Conservation (phyloP, 1,140 invertebrate genomes). For the Drosophila hydei region DNA sequence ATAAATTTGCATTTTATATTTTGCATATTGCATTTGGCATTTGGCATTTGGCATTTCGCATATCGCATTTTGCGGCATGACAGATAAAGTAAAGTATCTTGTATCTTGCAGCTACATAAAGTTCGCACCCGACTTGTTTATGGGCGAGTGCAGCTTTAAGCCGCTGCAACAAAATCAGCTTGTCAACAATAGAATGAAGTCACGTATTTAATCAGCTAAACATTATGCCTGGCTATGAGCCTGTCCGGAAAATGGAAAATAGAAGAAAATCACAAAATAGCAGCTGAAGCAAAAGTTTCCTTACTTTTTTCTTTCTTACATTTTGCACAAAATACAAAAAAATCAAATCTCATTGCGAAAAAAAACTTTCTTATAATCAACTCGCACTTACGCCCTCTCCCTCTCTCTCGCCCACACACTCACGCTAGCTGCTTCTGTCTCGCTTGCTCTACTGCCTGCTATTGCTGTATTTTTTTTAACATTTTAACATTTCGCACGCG, state of each 20-base stretch:
- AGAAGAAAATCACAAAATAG: not conserved
- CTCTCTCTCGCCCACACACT: not conserved
- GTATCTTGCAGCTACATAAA: slow-evolving; percentile 7
- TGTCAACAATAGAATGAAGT: slow-evolving; percentile 75
- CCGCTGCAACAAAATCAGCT: slow-evolving; percentile 49
- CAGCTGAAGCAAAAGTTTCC: not conserved
- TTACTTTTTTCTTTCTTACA: slow-evolving; percentile 13
- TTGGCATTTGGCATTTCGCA: slow-evolving; percentile 19
- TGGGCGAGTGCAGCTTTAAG: slow-evolving; percentile 34
- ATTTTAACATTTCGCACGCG: slow-evolving; percentile 68
- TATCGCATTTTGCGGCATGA: slow-evolving; percentile 21
- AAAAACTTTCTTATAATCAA: slow-evolving; percentile 47
- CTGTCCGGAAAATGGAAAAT: not conserved
- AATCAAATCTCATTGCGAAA: slow-evolving; percentile 74
- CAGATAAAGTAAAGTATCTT: slow-evolving; percentile 42
- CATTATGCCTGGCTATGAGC: slow-evolving; percentile 43
- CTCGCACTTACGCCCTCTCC: not conserved
- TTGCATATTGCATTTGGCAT: slow-evolving; percentile 11
- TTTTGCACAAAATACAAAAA: slow-evolving; percentile 53
- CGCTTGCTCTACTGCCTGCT: not conserved
- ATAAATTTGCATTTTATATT: slow-evolving; percentile 31
- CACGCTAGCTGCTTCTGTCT: not conserved
- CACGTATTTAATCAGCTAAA: slow-evolving; percentile 81
- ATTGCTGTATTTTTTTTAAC: slow-evolving; percentile 2
- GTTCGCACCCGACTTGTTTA: slow-evolving; percentile 36